These are phyloP conservation scores for Diorhabda elongata DNA, from an alignment of 1,140 invertebrate genomes.

Conservation along the genomic window DNA sequence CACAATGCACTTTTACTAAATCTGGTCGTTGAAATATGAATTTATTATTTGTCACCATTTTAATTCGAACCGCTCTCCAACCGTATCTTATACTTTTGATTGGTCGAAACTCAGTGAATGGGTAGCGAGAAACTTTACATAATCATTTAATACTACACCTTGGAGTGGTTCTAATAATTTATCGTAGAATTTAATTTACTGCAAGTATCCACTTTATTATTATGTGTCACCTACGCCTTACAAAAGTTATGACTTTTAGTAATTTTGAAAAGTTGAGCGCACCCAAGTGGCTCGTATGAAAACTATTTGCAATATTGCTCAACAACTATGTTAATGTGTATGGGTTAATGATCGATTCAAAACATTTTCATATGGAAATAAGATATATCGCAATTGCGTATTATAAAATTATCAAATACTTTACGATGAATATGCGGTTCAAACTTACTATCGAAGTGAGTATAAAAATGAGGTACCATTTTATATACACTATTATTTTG, in stretches of 20 bases:
- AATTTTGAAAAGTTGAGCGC: neutral
- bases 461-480: too few species aligned
- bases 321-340: too few species aligned
- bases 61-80: neutral
- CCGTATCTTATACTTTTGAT: neutral
- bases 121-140: neutral
- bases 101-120: slow-evolving; percentile 1
- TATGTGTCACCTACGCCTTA: slow-evolving; percentile 1
- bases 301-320: too few species aligned
- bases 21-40: neutral
- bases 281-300: neutral
- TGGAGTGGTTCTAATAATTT: slow-evolving; percentile 2
- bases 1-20: too few species aligned
- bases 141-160: neutral
- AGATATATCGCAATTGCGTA: too few species aligned
- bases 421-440: too few species aligned
- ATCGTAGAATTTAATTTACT: neutral
- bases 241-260: neutral
- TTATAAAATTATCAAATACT: too few species aligned
- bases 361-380: too few species aligned
- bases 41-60: slow-evolving; percentile 3
- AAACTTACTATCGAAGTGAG: too few species aligned
- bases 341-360: too few species aligned
- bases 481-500: too few species aligned
- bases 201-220: neutral